These are phyloP conservation scores for Acrobasis repandana DNA, from an alignment of 2,888 invertebrate genomes.

Conservation along the genomic window DNA sequence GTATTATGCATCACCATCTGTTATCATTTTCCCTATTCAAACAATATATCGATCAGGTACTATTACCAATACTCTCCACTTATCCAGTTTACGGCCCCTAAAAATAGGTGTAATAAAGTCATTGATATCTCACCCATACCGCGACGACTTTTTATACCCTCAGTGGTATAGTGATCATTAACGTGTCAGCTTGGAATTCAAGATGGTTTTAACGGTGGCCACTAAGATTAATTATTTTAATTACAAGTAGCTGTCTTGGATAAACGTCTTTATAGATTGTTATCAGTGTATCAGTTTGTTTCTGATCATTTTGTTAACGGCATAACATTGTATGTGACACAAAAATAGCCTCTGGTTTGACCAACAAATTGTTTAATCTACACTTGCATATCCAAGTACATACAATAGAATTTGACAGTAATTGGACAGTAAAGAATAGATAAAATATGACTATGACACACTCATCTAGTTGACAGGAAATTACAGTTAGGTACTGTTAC, in stretches of 20 bases:
- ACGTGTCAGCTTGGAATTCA: constrained; percentile 6
- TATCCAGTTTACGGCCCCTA: constrained; percentile 1
- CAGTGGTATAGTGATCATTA: constrained; percentile 5
- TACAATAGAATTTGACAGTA: too few species aligned
- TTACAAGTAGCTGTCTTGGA: constrained; percentile 10
- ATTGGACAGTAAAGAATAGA: too few species aligned
- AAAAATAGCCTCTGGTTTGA: neutral
- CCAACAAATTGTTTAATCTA: neutral
- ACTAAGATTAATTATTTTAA: constrained; percentile 13
- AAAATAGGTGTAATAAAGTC: constrained; percentile 8
- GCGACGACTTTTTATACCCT: neutral
- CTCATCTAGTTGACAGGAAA: too few species aligned
- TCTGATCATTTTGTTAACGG: neutral
- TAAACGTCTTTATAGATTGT: constrained; percentile 16
- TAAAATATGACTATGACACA: too few species aligned
- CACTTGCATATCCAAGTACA: too few species aligned
- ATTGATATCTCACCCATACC: constrained; percentile 9
- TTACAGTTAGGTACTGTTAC: too few species aligned
- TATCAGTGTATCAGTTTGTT: constrained; percentile 12
- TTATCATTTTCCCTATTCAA: too few species aligned
- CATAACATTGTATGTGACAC: neutral
- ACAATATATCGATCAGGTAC: neutral
- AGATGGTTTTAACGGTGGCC: constrained; percentile 23
- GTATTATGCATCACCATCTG: neutral
- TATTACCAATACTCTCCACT: neutral